These are phyloP conservation scores for Choristoneura fumiferana DNA, from an alignment of 1,140 invertebrate genomes.

Conservation along the genomic window DNA sequence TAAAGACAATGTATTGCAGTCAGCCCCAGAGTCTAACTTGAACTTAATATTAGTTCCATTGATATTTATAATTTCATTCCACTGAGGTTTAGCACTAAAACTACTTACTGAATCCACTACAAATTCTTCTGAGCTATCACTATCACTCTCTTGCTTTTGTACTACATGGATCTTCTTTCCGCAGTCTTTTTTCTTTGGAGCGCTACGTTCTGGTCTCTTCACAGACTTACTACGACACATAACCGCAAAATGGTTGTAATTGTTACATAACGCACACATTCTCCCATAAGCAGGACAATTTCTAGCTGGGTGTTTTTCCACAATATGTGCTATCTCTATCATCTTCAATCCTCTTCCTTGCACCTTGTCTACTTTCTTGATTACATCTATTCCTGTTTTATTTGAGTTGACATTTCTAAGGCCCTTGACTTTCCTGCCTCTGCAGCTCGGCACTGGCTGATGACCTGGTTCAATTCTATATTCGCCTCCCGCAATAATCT, in stretches of 20 bases:
- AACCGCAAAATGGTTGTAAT: neutral
- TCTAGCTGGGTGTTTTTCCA: neutral
- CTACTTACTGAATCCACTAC: conserved; percentile 1
- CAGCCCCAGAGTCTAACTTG: neutral
- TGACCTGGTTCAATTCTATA: neutral
- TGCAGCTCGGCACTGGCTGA: neutral
- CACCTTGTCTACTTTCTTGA: too few relatives aligned
- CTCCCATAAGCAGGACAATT: neutral
- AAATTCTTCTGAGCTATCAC: neutral
- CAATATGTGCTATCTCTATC: neutral
- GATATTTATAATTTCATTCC: neutral
- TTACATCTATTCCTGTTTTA: too few relatives aligned
- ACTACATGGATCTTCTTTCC: too few relatives aligned
- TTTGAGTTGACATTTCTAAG: too few relatives aligned
- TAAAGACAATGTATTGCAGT: neutral
- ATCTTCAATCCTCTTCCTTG: too few relatives aligned
- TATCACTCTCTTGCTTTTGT: neutral
- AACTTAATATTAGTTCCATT: neutral
- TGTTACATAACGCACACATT: neutral
- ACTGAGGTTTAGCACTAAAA: neutral
- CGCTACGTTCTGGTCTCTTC: neutral
- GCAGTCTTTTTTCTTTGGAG: too few relatives aligned
- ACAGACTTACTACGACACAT: neutral
- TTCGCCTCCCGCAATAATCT: neutral
- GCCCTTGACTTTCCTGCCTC: neutral